Evolutionary conservation across 2,888 invertebrate species (phyloP).

Genomic region (Parnassius apollo): DNA sequence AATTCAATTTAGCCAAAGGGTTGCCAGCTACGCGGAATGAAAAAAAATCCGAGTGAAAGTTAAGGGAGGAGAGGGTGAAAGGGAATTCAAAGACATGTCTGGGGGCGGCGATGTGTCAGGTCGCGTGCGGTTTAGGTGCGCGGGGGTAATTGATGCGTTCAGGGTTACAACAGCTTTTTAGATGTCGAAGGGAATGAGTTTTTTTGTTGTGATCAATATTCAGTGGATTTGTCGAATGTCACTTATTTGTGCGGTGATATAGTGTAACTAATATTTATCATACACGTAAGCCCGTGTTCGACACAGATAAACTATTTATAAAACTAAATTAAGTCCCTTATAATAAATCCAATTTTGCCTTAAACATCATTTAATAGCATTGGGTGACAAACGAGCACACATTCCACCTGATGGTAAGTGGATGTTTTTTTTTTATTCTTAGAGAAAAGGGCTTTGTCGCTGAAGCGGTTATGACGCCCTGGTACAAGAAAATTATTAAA

Average conservation of each 20-base stretch:
- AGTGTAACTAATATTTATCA: background rate
- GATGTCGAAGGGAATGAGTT: conserved; percentile 25
- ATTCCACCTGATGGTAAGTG: too few relatives aligned
- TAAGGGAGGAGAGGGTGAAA: conserved; percentile 30
- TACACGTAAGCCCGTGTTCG: background rate
- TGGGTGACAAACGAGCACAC: too few relatives aligned
- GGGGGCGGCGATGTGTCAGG: conserved; percentile 68
- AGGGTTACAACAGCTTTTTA: conserved; percentile 52
- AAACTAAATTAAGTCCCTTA: too few relatives aligned
- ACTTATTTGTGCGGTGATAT: conserved; percentile 9
- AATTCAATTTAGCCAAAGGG: conserved; percentile 76
- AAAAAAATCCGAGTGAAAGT: conserved; percentile 42
- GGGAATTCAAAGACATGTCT: conserved; percentile 65
- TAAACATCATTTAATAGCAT: too few relatives aligned
- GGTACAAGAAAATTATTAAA: too few relatives aligned
- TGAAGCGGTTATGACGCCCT: too few relatives aligned
- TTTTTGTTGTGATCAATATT: conserved; percentile 30
- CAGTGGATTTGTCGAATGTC: conserved; percentile 17
- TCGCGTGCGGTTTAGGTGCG: conserved; percentile 48
- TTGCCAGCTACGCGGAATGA: conserved; percentile 71
- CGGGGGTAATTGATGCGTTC: conserved; percentile 66
- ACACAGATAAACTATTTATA: background rate
- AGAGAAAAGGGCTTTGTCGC: too few relatives aligned
- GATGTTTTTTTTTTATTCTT: too few relatives aligned
- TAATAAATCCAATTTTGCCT: too few relatives aligned